Conservation (phyloP, 2,888 invertebrate species). For the Artemia sinica region DNA sequence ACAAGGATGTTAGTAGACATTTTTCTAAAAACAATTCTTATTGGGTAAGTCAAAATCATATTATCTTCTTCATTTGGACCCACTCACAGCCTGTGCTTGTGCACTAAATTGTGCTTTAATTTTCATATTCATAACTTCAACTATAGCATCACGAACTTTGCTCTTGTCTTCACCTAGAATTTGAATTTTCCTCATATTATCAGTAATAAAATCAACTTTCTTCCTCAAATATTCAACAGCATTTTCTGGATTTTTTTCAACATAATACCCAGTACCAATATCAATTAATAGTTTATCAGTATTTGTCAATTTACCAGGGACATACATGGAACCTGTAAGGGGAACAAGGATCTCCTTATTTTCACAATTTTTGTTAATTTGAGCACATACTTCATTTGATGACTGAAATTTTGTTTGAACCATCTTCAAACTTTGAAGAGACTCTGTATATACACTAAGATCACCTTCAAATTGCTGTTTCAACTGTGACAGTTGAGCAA, state of each 20-base stretch:
- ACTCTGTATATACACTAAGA: slow-evolving; percentile 69
- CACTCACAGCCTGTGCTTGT: slow-evolving; percentile 27
- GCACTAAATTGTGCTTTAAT: slow-evolving; percentile 37
- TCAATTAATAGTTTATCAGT: slow-evolving; percentile 76
- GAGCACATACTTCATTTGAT: slow-evolving; percentile 65
- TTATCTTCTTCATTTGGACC: slow-evolving; percentile 1
- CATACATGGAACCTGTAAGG: slow-evolving; percentile 91
- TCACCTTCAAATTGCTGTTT: slow-evolving; percentile 80
- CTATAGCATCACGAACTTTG: slow-evolving; percentile 53
- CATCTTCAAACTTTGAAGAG: slow-evolving; percentile 67
- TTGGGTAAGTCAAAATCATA: too few relatives aligned
- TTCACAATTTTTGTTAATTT: slow-evolving; percentile 53
- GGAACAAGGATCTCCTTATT: slow-evolving; percentile 80
- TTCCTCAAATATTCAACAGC: slow-evolving; percentile 84
- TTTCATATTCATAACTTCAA: slow-evolving; percentile 59
- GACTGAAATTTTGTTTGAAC: slow-evolving; percentile 77
- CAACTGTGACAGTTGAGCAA: slow-evolving; percentile 61
- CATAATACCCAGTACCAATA: slow-evolving; percentile 91
- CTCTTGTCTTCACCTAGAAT: slow-evolving; percentile 61
- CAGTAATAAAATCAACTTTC: slow-evolving; percentile 71
- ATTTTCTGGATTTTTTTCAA: slow-evolving; percentile 63
- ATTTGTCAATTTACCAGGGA: slow-evolving; percentile 70
- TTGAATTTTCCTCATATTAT: slow-evolving; percentile 88
- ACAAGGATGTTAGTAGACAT: slow-evolving; percentile 4
- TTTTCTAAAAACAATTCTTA: not conserved